phyloP scores from a whole-genome alignment of 2,113 vertebrate species.

The Microtus montanus region DNA sequence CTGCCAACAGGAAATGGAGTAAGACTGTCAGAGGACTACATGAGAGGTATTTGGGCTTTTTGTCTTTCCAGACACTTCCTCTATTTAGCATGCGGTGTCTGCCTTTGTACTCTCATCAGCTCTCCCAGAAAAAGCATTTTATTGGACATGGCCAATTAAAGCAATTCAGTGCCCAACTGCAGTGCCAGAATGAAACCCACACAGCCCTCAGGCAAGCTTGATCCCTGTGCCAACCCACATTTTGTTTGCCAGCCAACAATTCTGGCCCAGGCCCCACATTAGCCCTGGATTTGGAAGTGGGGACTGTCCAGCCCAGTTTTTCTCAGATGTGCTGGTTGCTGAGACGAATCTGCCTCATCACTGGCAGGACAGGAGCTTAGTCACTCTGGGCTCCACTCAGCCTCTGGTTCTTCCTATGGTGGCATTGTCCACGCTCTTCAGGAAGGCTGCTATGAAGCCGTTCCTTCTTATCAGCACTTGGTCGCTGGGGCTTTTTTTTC shows the following conservation, averaged over 20 bases:
- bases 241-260: rapidly evolving
- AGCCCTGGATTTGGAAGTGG: background rate
- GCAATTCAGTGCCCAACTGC: rapidly evolving
- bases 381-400: rapidly evolving
- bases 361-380: background rate
- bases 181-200: rapidly evolving
- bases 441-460: rapidly evolving
- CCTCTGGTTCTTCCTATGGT: rapidly evolving
- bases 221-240: background rate
- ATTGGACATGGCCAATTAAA: rapidly evolving
- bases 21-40: rapidly evolving
- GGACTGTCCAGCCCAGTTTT: background rate
- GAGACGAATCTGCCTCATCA: rapidly evolving
- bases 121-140: background rate
- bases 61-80: background rate
- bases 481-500: no score
- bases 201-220: rapidly evolving
- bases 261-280: background rate
- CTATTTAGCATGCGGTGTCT: background rate
- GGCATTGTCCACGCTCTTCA: background rate
- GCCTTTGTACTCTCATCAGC: background rate
- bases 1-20: background rate
- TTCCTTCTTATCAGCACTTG: background rate
- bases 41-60: background rate
- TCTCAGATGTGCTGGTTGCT: rapidly evolving